Percentiles rank a stretch among this genome's conserved stretches.
These are phyloP conservation scores for Embiotoca jacksoni DNA, from an alignment of 2,113 vertebrate genomes.

Conservation along the genomic window DNA sequence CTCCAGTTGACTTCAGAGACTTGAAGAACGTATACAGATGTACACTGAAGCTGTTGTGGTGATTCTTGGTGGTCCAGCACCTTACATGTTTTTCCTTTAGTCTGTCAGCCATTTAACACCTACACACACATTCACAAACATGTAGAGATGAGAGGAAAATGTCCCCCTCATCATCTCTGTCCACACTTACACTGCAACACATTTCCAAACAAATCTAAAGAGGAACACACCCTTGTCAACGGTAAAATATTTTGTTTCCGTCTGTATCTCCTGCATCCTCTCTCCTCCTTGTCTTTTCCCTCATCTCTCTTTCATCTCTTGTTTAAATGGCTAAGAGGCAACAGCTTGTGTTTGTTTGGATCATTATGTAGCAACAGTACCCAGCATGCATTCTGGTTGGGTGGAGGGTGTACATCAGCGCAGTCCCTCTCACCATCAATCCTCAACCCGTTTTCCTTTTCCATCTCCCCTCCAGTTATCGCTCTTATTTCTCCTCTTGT, in stretches of 20 bases:
- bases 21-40: not conserved
- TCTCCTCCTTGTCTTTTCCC: not conserved
- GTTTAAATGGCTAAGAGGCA: slow-evolving; percentile 43
- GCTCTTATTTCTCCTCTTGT: not conserved
- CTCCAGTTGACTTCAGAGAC: not conserved
- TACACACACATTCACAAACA: slow-evolving; percentile 38
- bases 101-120: slow-evolving; percentile 47
- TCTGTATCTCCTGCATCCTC: slow-evolving; percentile 19
- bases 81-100: slow-evolving; percentile 39
- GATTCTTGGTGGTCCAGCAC: slow-evolving; percentile 40
- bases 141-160: slow-evolving; percentile 19
- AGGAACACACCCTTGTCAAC: slow-evolving; percentile 25
- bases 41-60: not conserved
- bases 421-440: not conserved
- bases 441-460: slow-evolving; percentile 8
- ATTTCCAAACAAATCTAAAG: slow-evolving; percentile 45
- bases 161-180: slow-evolving; percentile 35
- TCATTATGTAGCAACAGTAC: slow-evolving; percentile 61
- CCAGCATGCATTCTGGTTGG: slow-evolving; percentile 40
- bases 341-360: slow-evolving; percentile 73
- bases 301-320: slow-evolving; percentile 29
- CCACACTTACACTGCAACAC: not conserved
- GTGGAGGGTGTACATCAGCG: slow-evolving; percentile 3
- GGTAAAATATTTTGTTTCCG: not conserved
- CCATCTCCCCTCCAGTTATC: not conserved